phyloP scores from a whole-genome alignment of 2,113 vertebrate species.

The Rhinogobius similis region DNA sequence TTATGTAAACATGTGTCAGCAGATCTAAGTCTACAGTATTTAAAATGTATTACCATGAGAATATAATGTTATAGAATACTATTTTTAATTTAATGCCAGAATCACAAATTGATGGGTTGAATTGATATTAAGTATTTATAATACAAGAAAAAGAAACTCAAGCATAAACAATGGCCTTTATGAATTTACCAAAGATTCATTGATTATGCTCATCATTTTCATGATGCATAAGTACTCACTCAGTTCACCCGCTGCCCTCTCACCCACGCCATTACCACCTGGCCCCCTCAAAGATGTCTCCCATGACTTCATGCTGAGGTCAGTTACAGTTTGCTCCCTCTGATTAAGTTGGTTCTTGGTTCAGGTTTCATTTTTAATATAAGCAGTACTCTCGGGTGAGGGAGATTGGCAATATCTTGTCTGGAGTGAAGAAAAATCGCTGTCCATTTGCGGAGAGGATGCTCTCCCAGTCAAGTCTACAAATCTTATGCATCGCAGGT shows the following conservation, averaged over 20 bases:
- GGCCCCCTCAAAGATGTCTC: constrained; percentile 30
- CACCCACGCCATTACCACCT: neutral
- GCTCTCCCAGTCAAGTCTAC: constrained; percentile 41
- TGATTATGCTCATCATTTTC: neutral
- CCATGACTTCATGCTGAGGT: constrained; percentile 33
- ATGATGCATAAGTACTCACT: constrained; percentile 29
- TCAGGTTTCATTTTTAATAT: constrained; percentile 59
- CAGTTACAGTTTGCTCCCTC: constrained; percentile 44
- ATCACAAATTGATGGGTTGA: too few relatives aligned
- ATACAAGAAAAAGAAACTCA: neutral
- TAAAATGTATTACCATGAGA: too few relatives aligned
- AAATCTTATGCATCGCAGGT: constrained; percentile 31
- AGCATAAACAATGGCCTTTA: neutral
- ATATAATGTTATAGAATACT: too few relatives aligned
- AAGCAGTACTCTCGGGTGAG: constrained; percentile 43
- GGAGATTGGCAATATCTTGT: constrained; percentile 66
- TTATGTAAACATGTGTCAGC: too few relatives aligned
- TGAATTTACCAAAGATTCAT: neutral
- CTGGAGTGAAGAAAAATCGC: constrained; percentile 54
- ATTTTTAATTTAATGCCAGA: too few relatives aligned
- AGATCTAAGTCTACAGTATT: too few relatives aligned
- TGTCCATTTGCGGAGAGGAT: constrained; percentile 53
- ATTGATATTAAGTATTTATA: too few relatives aligned
- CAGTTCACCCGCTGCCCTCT: constrained; percentile 25
- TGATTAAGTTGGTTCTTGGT: constrained; percentile 53